Conservation (phyloP, 2,888 invertebrate species). For the Spisula subtruncata region DNA sequence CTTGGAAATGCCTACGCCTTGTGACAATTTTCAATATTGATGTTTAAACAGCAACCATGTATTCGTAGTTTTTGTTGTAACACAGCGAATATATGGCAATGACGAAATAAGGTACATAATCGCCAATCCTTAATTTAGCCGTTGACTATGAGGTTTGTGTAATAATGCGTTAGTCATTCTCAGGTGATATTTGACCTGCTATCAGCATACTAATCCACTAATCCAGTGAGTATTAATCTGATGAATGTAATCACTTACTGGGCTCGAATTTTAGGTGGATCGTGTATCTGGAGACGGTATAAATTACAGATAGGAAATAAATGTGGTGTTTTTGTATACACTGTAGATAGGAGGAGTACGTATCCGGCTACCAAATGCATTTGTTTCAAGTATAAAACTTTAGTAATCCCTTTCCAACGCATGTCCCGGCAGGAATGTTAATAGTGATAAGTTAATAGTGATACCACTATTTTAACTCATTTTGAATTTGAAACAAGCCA, state of each 20-base stretch:
- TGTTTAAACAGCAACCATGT: not conserved
- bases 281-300: not conserved
- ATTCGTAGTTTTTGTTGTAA: not conserved
- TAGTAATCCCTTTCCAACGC: not conserved
- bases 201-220: not conserved
- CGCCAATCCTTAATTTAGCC: not conserved
- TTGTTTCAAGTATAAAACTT: not conserved
- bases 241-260: not conserved
- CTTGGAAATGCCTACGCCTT: not conserved
- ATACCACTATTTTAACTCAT: not conserved
- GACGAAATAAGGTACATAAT: not conserved
- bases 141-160: not conserved
- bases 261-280: not conserved
- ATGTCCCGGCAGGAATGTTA: not conserved
- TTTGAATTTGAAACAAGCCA: constrained; percentile 19
- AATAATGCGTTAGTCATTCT: not conserved
- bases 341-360: not conserved
- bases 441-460: constrained; percentile 25
- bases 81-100: not conserved
- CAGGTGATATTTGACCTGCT: not conserved
- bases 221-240: not conserved
- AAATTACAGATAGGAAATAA: not conserved
- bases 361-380: not conserved
- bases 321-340: not conserved
- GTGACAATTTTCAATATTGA: constrained; percentile 21